phyloP scores from a whole-genome alignment of 2,797 vertebrate species.

The Eurystomus glaucurus region DNA sequence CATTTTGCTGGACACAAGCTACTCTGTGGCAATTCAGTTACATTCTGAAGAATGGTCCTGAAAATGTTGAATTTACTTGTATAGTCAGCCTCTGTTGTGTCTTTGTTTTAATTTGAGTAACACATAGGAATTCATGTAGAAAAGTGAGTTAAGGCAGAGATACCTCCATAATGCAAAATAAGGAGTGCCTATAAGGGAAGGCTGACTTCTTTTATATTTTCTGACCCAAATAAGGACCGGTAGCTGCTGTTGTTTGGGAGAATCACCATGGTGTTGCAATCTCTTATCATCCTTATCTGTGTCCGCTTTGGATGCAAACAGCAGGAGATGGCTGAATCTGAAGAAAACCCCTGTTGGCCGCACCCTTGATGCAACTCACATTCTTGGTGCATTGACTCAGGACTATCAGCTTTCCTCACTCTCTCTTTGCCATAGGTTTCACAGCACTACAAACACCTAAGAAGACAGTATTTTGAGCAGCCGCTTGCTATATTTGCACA shows the following conservation, averaged over 20 bases:
- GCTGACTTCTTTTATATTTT: neutral
- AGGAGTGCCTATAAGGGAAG: neutral
- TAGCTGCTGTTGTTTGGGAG: neutral
- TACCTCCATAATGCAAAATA: neutral
- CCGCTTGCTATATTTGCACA: neutral
- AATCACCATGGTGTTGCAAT: neutral
- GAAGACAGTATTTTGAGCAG: neutral
- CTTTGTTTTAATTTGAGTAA: neutral
- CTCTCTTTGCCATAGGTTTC: neutral
- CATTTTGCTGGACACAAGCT: neutral
- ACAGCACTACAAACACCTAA: neutral
- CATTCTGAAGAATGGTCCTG: neutral
- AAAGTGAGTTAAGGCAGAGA: neutral
- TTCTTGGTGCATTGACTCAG: neutral
- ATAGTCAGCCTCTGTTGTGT: neutral
- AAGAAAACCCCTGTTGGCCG: neutral
- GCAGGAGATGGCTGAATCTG: neutral
- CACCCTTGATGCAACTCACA: conserved; percentile 31
- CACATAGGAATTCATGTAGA: neutral
- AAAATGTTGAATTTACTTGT: neutral
- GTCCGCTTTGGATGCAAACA: neutral
- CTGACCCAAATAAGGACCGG: neutral
- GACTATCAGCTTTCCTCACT: neutral
- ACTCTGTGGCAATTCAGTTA: neutral
- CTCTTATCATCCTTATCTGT: neutral